Evolutionary conservation across 2,888 invertebrate species (phyloP), one percentile per base, ranked within the genome.

Genomic region (Heliconius hortense): DNA sequence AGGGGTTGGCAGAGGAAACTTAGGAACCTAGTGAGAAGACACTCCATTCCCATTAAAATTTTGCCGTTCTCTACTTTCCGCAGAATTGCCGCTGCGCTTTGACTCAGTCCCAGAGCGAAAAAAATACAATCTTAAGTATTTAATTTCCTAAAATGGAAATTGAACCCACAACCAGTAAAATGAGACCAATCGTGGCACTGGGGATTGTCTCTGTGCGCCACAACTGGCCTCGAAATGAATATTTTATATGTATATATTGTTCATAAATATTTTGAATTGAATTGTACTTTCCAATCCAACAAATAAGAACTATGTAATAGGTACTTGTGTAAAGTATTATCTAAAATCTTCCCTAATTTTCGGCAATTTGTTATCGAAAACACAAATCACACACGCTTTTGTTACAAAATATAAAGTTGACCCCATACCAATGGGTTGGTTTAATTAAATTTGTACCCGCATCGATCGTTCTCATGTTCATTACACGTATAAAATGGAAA

Each of bases 311-410:
- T 70, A 77, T 26, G 59, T 24, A 59, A 21, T 8, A n/a, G 68
- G 77, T 31, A 69, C 73, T 75, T 21, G 39, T 66, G 56, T 72
- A 63, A 48, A 35, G 48, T 66, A 39, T 39, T 39, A 24, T 66
- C 66, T 80, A 43, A 26, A 39, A 79, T 80, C 79, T 67, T 78
- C 76, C 79, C 78, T 74, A 62, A 69, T 11, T 70, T 78, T 77
- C 78, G 74, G 79, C 79, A 85, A 85, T 85, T 84, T 83, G 86
- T 87, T 87, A 88, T 88, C 89, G 77, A 81, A 82, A 81, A 80
- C 76, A 80, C 79, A 82, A 84, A 85, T 86, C 85, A 81, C 73
- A 81, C 73, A 74, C 67, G 74, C 79, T 82, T 84, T 83, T 84
- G 83, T 82, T 83, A 82, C 81, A 80, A 79, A 64, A 60, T 63